Conservation (phyloP, 2,888 invertebrate species). For the Zootermopsis nevadensis region DNA sequence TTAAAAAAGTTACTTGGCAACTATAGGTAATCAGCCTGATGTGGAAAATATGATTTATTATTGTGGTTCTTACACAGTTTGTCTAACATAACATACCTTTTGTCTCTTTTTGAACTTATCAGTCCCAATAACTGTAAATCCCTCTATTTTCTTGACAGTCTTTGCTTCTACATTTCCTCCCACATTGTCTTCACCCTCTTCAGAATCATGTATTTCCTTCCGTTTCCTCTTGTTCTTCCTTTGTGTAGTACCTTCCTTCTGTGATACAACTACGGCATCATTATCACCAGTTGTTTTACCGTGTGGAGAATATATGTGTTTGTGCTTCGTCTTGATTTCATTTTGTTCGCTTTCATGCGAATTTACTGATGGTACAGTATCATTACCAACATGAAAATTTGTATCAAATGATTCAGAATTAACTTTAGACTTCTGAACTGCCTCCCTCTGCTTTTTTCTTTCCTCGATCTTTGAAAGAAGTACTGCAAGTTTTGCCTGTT, state of each 20-base stretch:
- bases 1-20: conserved; percentile 11
- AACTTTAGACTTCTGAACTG: neutral
- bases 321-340: too few relatives aligned
- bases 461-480: conserved; percentile 51
- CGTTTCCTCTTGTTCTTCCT: conserved; percentile 61
- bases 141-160: conserved; percentile 54
- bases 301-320: too few relatives aligned
- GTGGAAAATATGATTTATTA: too few relatives aligned
- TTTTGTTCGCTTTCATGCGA: neutral
- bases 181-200: conserved; percentile 55
- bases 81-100: conserved; percentile 54
- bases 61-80: neutral
- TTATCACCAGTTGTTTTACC: conserved; percentile 58
- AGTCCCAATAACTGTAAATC: conserved; percentile 76
- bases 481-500: conserved; percentile 47
- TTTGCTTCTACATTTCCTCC: conserved; percentile 42
- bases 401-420: neutral
- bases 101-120: conserved; percentile 65
- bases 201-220: neutral
- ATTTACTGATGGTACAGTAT: neutral
- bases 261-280: conserved; percentile 61
- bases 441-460: conserved; percentile 47
- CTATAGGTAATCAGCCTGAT: too few relatives aligned
- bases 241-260: conserved; percentile 7
- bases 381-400: neutral